These are phyloP conservation scores for Reticulitermes lucifugus DNA, from an alignment of 2,888 invertebrate species.

Conservation along the genomic window DNA sequence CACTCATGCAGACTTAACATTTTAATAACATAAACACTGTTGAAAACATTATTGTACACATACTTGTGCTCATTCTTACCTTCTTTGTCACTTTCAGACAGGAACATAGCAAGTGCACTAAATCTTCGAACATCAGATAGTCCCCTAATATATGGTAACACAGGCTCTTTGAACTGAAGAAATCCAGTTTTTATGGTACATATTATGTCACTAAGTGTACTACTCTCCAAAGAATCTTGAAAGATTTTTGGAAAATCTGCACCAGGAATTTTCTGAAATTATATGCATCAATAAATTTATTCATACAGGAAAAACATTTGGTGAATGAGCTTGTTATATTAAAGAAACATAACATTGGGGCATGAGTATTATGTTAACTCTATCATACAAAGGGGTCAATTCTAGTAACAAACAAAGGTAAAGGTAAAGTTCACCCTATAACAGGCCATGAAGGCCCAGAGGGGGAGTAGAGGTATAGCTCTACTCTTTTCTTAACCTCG, in stretches of 20 bases:
- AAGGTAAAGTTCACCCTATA: no score
- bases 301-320: no score
- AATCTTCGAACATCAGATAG: conserved; percentile 73
- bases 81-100: conserved; percentile 69
- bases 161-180: conserved; percentile 62
- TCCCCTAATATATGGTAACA: conserved; percentile 67
- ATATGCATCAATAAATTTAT: not conserved
- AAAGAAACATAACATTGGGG: no score
- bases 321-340: no score
- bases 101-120: conserved; percentile 74
- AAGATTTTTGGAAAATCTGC: conserved; percentile 72
- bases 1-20: no score
- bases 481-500: no score
- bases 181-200: conserved; percentile 65
- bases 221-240: conserved; percentile 75
- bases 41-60: no score
- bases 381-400: no score
- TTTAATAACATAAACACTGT: no score
- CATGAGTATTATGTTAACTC: no score
- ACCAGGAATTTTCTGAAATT: conserved; percentile 70
- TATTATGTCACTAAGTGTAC: conserved; percentile 72
- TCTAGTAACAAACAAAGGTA: no score
- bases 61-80: conserved; percentile 61
- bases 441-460: no score
- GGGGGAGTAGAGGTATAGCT: not conserved